These are phyloP conservation scores for Ictidomys tridecemlineatus DNA, from an alignment of 2,113 vertebrate genomes.

Conservation along the genomic window DNA sequence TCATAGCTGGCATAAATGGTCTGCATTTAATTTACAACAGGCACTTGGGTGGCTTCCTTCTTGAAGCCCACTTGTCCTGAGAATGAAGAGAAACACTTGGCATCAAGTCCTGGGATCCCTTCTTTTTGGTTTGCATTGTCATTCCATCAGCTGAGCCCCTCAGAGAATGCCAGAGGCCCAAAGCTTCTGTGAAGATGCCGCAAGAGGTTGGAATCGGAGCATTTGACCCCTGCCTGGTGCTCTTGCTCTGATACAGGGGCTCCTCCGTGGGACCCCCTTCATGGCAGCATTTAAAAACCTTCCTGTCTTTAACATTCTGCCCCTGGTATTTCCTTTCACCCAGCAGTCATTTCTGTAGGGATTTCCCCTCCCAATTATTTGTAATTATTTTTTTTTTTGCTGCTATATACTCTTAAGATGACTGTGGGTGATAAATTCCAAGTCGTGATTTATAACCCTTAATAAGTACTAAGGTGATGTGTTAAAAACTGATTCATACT, in stretches of 20 bases:
- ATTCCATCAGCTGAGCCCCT: not conserved
- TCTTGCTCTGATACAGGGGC: not conserved
- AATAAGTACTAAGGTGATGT: not conserved
- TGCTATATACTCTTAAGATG: not conserved
- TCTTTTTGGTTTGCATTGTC: not conserved
- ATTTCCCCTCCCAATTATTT: not conserved
- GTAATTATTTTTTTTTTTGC: not conserved
- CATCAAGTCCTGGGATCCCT: accelerated
- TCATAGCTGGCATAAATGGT: not conserved
- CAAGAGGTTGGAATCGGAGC: not conserved
- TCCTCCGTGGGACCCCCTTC: not conserved
- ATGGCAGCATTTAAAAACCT: not conserved
- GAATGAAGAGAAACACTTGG: not conserved
- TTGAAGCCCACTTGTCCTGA: not conserved
- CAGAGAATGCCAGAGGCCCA: not conserved
- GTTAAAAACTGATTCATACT: not conserved
- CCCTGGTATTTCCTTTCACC: not conserved
- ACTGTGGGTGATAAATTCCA: not conserved
- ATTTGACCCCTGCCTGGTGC: not conserved
- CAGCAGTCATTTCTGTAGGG: not conserved
- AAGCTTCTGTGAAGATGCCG: not conserved
- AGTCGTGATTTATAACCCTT: not conserved
- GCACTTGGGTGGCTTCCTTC: not conserved
- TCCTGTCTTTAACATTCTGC: not conserved
- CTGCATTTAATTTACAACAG: not conserved